phyloP scores from a whole-genome alignment of 1,140 invertebrate species.

The Bombus impatiens region DNA sequence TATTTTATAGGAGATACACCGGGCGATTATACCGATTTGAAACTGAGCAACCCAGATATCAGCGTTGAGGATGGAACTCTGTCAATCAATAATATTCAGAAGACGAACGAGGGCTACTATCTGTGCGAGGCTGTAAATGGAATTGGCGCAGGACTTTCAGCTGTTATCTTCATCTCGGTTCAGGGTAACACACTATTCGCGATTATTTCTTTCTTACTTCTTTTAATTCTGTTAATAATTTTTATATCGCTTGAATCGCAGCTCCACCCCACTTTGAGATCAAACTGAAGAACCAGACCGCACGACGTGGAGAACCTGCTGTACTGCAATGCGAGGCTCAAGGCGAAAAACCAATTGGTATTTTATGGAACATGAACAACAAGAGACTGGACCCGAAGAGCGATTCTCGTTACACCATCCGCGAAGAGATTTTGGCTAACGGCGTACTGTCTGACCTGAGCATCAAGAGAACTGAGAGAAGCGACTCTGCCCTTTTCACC shows the following conservation, averaged over 20 bases:
- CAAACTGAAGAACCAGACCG: constrained; percentile 94
- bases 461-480: constrained; percentile 93
- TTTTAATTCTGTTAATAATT: neutral
- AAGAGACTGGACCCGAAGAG: constrained; percentile 94
- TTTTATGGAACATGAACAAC: constrained; percentile 98
- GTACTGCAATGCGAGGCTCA: constrained; percentile 97
- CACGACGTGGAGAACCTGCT: constrained; percentile 93
- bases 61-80: constrained; percentile 96
- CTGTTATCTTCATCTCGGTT: constrained; percentile 95
- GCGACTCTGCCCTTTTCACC: constrained; percentile 96
- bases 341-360: constrained; percentile 97
- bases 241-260: constrained; percentile 78
- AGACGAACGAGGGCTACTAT: constrained; percentile 96
- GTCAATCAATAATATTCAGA: constrained; percentile 93
- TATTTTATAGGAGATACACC: constrained; percentile 89
- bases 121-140: constrained; percentile 98
- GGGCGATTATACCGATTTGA: constrained; percentile 95
- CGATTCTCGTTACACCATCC: constrained; percentile 94
- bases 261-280: constrained; percentile 97
- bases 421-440: constrained; percentile 93
- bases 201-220: neutral
- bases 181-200: constrained; percentile 86
- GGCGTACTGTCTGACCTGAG: constrained; percentile 94
- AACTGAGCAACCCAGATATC: constrained; percentile 93
- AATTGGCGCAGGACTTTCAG: constrained; percentile 96